Base-by-base conservation (phyloP, 1,140 invertebrate genomes). In the Euura lappo region DNA sequence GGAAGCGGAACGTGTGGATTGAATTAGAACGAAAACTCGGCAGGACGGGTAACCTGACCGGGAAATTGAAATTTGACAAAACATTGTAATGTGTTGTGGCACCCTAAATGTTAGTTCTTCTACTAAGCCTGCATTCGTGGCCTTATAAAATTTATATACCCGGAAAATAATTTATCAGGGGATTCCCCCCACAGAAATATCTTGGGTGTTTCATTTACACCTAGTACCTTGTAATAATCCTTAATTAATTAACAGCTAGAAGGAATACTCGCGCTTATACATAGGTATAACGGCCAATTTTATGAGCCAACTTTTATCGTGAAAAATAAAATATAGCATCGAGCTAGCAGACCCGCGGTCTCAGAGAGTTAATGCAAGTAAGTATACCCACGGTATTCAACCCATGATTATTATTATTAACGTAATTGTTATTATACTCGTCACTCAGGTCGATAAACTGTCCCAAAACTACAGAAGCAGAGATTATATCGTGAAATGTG, bases 181-280 rank as follows among this genome's bases (percentile, higher is more conserved):
- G 10, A 60, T 60, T 60, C 10, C 13, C 10, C 13, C 10, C 3
- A 60, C 13, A n/a, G 13, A 60, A 60, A n/a, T 60, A 8, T 8
- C 51, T 60, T 60, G 10, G 6, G 8, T 60, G 51, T 60, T 60
- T 11, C 51, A n/a, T n/a, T 60, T 60, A 60, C 51, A 60, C 51
- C 51, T 3, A 11, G 28, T 44, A 68, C 28, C 66, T 68, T 28
- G 28, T 68, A 68, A 68, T 68, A 68, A 68, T 68, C 66, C 44
- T 68, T 28, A 68, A 68, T 68, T 68, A 68, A 68, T 68, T 68
- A 44, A 68, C 28, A 68, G 66, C 66, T 68, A 11, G 4, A 44
- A 28, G 66, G 42, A 28, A 68, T 68, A 68, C 66, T 68, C 66
- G 3, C 3, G 3, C 13, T 10, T 28, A 28, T 28, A 28, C 28